phyloP scores from a whole-genome alignment of 2,113 vertebrate genomes.

The Thunnus maccoyii region DNA sequence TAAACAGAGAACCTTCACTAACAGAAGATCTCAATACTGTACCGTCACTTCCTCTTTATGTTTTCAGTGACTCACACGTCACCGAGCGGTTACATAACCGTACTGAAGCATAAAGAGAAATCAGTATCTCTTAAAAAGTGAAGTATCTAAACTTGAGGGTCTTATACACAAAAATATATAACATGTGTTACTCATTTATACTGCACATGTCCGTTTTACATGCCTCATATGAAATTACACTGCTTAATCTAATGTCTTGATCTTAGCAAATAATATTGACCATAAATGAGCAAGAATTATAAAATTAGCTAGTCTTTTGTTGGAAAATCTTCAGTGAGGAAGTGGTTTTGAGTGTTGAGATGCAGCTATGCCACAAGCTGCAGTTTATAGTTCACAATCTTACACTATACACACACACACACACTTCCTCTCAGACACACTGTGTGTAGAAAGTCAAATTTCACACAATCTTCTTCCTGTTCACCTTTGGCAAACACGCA shows the following conservation, averaged over 20 bases:
- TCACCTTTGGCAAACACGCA: slow-evolving; percentile 12
- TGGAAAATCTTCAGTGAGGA: not conserved
- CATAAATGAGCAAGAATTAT: too few species aligned
- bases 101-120: too few species aligned
- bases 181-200: too few species aligned
- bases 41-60: not conserved
- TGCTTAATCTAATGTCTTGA: too few species aligned
- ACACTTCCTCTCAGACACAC: not conserved
- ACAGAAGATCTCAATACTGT: not conserved
- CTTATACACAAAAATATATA: too few species aligned
- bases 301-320: too few species aligned
- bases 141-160: too few species aligned
- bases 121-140: too few species aligned
- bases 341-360: slow-evolving; percentile 3
- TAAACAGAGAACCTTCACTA: not conserved
- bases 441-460: not conserved
- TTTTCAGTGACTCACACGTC: not conserved
- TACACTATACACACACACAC: not conserved
- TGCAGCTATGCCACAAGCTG: not conserved
- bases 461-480: too few species aligned
- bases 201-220: too few species aligned
- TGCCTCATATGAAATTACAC: too few species aligned
- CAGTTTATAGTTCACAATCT: not conserved
- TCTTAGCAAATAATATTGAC: too few species aligned
- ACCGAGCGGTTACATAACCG: not conserved